Base-by-base conservation (phyloP, 2,113 vertebrate genomes). In the Tor tambroides region DNA sequence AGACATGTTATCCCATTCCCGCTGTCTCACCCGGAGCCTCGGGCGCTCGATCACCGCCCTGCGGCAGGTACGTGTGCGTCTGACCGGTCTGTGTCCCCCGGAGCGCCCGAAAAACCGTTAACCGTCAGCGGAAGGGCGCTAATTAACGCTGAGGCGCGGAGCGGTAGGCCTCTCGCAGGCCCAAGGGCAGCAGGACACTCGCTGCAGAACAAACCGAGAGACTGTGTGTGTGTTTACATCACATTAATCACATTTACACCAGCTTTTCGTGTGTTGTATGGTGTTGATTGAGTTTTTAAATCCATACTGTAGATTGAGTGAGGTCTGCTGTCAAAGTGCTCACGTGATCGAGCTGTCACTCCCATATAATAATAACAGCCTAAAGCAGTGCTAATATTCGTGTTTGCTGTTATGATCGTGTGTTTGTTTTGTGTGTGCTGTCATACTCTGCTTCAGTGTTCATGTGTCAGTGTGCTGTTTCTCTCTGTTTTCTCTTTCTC, bases 21-120 rank as follows among this genome's bases (percentile, higher is more conserved):
- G 96, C 90, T 97, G 97, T 93, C 91, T 97, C 93, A 95, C 95
- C 89, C 94, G 96, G 94, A 96, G 95, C 83, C 92, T 98, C 75
- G 95, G 96, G 89, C 96, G 97, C 87, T 97, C 96, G 61, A 91
- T 98, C 30, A 94, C 93, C 83, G 95, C 95, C 46, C 93, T 96
- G 80, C 96, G 96, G 89, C 96, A 97, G 97, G 97, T 98, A 96
- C 35, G 83, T 87, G 43, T 14, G 41, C 4, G 43, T 12, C 2
- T n/a, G 15, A 19, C 49, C 38, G 43, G 21, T 30, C 28, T 5
- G 80, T 32, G 19, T 23, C 8, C 30, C 59, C 11, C 35, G 0
- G 14, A 1, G 0, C 2, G 59, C 9, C 56, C 3, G 10, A 59
- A 9, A 12, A 23, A 9, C 3, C 3, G 6, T 30, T 51, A 4